Percentiles rank a stretch among this genome's conserved stretches.
These are phyloP conservation scores for Tortricodes alternella DNA, from an alignment of 2,888 invertebrate genomes.

Conservation along the genomic window DNA sequence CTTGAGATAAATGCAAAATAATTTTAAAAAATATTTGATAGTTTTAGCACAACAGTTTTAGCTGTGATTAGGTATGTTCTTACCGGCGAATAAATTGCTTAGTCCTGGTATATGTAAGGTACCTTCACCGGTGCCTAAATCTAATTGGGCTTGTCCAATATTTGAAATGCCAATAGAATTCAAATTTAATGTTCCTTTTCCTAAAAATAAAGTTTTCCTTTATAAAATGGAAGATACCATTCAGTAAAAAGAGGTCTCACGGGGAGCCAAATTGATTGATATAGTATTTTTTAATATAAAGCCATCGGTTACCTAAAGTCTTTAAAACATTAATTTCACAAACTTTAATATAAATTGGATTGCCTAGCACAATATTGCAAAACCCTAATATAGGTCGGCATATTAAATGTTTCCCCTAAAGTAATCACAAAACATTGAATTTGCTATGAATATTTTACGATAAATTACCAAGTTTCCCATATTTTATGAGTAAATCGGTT, in stretches of 20 bases:
- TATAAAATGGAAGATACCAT: too few relatives aligned
- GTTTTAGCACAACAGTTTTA: not conserved
- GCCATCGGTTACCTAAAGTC: too few relatives aligned
- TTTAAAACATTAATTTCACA: too few relatives aligned
- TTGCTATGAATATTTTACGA: not conserved
- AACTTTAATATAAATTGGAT: too few relatives aligned
- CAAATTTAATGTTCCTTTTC: conserved; percentile 56
- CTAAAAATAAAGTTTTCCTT: conserved; percentile 44
- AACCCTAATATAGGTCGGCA: too few relatives aligned
- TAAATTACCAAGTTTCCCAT: conserved; percentile 54
- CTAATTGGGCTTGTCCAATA: conserved; percentile 58
- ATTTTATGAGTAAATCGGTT: conserved; percentile 51
- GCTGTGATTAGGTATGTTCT: conserved; percentile 33
- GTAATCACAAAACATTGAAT: too few relatives aligned
- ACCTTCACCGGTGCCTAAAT: conserved; percentile 51
- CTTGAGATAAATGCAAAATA: not conserved
- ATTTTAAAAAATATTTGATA: not conserved
- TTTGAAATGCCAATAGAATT: conserved; percentile 67
- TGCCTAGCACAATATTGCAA: too few relatives aligned
- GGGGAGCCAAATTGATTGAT: too few relatives aligned
- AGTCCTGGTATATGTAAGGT: conserved; percentile 57
- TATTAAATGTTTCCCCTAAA: too few relatives aligned
- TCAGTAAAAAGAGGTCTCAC: not conserved
- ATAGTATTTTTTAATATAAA: too few relatives aligned
- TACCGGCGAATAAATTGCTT: conserved; percentile 57